Conservation (phyloP, 2,888 invertebrate genomes). For the Drosophila fulvimacula region DNA sequence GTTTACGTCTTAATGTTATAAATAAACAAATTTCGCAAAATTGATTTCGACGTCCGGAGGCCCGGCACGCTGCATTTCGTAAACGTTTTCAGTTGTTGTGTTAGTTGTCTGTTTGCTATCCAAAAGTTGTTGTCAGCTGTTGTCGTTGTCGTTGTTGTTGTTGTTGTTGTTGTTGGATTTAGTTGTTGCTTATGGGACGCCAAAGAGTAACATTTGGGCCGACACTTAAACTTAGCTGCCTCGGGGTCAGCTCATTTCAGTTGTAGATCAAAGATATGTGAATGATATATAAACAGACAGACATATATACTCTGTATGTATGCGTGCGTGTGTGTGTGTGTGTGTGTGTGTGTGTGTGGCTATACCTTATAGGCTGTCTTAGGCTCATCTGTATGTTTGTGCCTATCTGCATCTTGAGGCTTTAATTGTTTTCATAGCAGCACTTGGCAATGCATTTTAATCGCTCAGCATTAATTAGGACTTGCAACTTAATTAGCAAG, state of each 20-base stretch:
- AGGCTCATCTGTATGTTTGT: slow-evolving; percentile 1
- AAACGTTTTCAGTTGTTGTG: slow-evolving; percentile 47
- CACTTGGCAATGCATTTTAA: slow-evolving; percentile 44
- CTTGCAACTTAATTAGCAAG: slow-evolving; percentile 57
- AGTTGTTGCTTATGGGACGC: slow-evolving; percentile 37
- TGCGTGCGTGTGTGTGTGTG: background rate
- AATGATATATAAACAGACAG: background rate
- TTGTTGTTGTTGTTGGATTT: slow-evolving; percentile 10
- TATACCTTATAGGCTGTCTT: background rate
- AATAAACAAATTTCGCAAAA: slow-evolving; percentile 73
- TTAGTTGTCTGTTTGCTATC: slow-evolving; percentile 41
- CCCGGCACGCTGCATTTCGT: slow-evolving; percentile 67
- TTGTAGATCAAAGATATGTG: slow-evolving; percentile 9
- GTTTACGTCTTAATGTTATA: slow-evolving; percentile 64
- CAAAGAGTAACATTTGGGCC: slow-evolving; percentile 31
- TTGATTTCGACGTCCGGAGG: slow-evolving; percentile 54
- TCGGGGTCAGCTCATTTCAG: slow-evolving; percentile 13
- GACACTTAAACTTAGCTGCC: slow-evolving; percentile 16
- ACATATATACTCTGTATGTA: background rate
- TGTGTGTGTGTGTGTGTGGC: background rate
- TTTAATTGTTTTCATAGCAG: slow-evolving; percentile 21
- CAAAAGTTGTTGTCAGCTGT: slow-evolving; percentile 22
- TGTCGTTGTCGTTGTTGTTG: slow-evolving; percentile 8
- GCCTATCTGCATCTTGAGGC: slow-evolving; percentile 31
- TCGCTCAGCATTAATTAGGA: slow-evolving; percentile 71